A percentile compares a stretch with the other conserved stretches of the same genome.
Conservation (phyloP, 2,113 vertebrate species). For the Pseudois nayaur region DNA sequence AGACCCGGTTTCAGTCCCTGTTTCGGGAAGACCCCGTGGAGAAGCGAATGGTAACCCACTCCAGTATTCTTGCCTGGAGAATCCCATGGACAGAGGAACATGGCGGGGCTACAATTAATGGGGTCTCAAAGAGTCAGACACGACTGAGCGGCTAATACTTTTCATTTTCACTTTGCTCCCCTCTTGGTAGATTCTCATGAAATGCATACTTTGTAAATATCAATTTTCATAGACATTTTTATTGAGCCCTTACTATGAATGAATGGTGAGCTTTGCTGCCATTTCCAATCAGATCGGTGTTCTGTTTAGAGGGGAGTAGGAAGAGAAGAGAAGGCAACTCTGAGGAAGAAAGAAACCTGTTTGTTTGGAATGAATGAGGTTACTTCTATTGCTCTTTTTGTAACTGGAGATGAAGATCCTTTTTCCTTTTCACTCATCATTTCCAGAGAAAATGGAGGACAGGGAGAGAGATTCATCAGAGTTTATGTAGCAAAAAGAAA, state of each 20-base stretch:
- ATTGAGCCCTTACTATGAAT: not conserved
- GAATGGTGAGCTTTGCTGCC: not conserved
- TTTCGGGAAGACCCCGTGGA: not conserved
- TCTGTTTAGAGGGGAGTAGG: not conserved
- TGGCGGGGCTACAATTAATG: not conserved
- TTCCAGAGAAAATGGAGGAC: not conserved
- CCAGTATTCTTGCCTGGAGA: not conserved
- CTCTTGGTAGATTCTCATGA: not conserved
- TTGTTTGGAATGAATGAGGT: not conserved
- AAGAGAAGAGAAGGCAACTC: not conserved
- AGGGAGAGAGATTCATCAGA: not conserved
- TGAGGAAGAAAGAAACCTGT: not conserved
- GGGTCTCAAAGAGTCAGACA: not conserved
- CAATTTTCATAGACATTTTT: not conserved
- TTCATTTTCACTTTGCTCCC: not conserved
- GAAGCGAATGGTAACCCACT: not conserved
- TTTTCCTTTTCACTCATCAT: not conserved
- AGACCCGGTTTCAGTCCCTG: not conserved
- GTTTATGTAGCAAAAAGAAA: not conserved
- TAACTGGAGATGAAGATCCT: not conserved
- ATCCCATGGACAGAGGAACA: not conserved
- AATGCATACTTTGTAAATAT: not conserved
- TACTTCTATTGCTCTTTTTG: not conserved
- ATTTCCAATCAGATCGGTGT: not conserved
- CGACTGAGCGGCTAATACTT: not conserved